phyloP scores from a whole-genome alignment of 2,888 invertebrate genomes.

The Ophion slaviceki region DNA sequence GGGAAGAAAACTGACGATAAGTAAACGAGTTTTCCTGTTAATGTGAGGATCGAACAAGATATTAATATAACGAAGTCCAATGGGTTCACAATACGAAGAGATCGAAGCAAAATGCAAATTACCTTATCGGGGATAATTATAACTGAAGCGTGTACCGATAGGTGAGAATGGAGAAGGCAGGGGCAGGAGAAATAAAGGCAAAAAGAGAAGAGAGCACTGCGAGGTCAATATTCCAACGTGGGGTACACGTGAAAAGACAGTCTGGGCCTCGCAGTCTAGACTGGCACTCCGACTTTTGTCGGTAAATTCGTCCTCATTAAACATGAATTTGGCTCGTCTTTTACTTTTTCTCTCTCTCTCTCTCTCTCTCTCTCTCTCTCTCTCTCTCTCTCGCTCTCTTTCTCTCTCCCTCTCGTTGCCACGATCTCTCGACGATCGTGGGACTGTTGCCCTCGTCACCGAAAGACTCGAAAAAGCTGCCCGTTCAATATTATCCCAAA shows the following conservation, averaged over 20 bases:
- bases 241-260: constrained; percentile 15
- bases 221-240: constrained; percentile 48
- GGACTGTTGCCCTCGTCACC: constrained; percentile 6
- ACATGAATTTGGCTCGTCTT: constrained; percentile 51
- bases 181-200: not conserved
- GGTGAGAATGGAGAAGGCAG: too few relatives aligned
- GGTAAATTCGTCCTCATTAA: constrained; percentile 57
- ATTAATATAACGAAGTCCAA: constrained; percentile 31
- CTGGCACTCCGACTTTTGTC: constrained; percentile 35
- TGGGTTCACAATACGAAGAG: not conserved
- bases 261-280: constrained; percentile 52
- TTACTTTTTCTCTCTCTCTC: not conserved
- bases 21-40: constrained; percentile 27
- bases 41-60: constrained; percentile 37
- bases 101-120: constrained; percentile 2
- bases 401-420: not conserved
- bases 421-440: not conserved
- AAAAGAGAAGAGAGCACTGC: constrained; percentile 21
- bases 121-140: not conserved
- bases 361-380: not conserved
- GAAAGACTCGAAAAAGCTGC: not conserved
- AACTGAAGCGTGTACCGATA: not conserved
- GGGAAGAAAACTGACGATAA: constrained; percentile 29
- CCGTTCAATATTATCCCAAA: constrained; percentile 19
- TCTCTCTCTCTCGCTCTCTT: not conserved